Evolutionary conservation across 2,888 invertebrate species (phyloP), one percentile per base, ranked within the genome.

Genomic region (Spisula subtruncata): DNA sequence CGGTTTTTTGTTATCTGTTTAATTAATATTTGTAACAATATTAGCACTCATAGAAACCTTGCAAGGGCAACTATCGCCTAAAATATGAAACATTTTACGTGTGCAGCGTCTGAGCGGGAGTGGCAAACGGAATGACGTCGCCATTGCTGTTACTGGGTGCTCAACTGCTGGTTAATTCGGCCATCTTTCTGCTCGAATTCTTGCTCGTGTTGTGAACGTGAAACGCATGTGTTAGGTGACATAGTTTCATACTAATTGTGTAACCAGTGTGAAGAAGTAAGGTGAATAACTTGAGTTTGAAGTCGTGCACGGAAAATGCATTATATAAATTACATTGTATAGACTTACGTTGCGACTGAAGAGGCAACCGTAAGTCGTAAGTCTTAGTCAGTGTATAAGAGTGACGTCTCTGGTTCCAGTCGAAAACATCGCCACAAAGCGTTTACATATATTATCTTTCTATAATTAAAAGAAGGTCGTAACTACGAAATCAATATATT

Each of bases 1-100:
- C 51, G 51, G 51, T 66, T 84, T 83, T 84, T 84, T 84, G 75
- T 84, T 75, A 84, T 84, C 84, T 1, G n/a, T 84, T 75, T 84
- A 75, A 84, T 84, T 84, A 84, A 18, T 48, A 71, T 71, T 75
- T 32, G 71, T 84, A 84, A 84, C 51, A 84, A 51, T 51, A 32
- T 46, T 48, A 51, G 51, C 20, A 32, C 84, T 84, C 75, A 12
- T 35, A 5, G 75, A 75, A 75, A 32, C 75, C 75, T 18, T 5
- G 16, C 16, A 75, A 75, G 6, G 16, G 18, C 16, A 20, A 75
- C 35, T 32, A 75, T 35, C 29, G 32, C 75, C 75, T 16, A 18
- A 35, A 35, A 75, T 75, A 35, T 32, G 2, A 4, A 32, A 75
- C n/a, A 32, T 25, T 32, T 14, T 32, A 0, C 75, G 35, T 32